These are phyloP conservation scores for Lepus europaeus DNA, from an alignment of 2,113 vertebrate species.

Conservation along the genomic window DNA sequence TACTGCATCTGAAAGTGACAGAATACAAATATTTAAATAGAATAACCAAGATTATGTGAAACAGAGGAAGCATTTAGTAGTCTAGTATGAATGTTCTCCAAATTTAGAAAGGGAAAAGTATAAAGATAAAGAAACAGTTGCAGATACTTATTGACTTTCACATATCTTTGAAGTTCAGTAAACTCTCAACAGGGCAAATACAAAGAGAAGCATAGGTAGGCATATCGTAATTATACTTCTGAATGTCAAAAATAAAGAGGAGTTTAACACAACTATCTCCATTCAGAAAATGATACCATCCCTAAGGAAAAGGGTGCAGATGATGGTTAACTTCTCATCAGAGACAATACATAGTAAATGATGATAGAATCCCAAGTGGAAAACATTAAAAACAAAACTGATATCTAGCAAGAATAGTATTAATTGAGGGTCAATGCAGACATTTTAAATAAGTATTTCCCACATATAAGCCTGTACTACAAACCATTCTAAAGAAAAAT, in stretches of 20 bases:
- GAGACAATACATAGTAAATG: constrained; percentile 3
- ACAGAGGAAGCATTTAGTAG: not conserved
- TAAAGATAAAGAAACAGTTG: constrained; percentile 24
- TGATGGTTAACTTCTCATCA: not conserved
- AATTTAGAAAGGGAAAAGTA: not conserved
- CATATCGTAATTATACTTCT: not conserved
- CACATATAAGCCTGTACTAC: not conserved
- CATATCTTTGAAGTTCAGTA: not conserved
- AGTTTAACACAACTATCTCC: not conserved
- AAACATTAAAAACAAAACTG: not conserved
- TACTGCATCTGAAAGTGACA: not conserved
- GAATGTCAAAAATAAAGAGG: not conserved
- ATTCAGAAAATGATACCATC: not conserved
- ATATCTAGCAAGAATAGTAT: not conserved
- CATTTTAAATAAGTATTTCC: not conserved
- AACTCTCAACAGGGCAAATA: not conserved
- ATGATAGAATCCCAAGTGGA: not conserved
- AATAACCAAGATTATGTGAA: not conserved
- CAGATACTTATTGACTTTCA: not conserved
- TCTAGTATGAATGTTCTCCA: not conserved
- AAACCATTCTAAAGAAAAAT: not conserved
- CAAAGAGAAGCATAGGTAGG: not conserved
- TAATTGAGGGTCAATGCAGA: not conserved
- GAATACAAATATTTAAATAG: not conserved
- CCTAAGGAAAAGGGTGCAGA: not conserved